These are phyloP conservation scores for Lepidurus packardi DNA, from an alignment of 1,140 invertebrate genomes.

Conservation along the genomic window DNA sequence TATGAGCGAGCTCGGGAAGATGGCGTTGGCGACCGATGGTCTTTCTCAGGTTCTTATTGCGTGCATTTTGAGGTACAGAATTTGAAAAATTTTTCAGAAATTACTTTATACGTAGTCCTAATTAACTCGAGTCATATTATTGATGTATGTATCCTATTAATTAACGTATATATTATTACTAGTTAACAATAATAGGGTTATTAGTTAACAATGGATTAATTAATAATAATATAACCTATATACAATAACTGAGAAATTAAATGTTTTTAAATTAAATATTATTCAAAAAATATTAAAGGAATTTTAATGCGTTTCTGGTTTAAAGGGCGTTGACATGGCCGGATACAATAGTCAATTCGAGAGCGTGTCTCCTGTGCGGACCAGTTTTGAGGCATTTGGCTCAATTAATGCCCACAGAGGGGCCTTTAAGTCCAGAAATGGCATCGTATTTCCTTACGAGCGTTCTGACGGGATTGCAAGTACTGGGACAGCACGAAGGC, in stretches of 20 bases:
- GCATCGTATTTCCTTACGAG: conserved; percentile 63
- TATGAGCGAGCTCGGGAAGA: conserved; percentile 65
- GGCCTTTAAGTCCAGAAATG: conserved; percentile 57
- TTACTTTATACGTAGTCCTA: no score
- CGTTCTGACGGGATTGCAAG: conserved; percentile 64
- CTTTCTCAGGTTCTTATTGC: conserved; percentile 59
- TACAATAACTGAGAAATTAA: no score
- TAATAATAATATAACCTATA: no score
- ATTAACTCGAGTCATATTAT: no score
- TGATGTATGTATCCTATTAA: no score
- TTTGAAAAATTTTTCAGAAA: conserved; percentile 35
- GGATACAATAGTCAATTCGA: conserved; percentile 70
- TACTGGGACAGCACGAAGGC: conserved; percentile 77
- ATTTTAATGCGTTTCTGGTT: conserved; percentile 42
- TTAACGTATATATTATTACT: no score
- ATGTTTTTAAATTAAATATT: no score
- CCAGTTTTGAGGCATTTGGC: conserved; percentile 53
- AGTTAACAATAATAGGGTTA: no score
- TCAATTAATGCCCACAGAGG: conserved; percentile 53
- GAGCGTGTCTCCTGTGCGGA: conserved; percentile 63
- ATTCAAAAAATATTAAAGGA: conserved; percentile 26
- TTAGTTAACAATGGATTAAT: no score
- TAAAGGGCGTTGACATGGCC: conserved; percentile 72
- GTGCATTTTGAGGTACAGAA: conserved; percentile 53
- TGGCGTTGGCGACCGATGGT: conserved; percentile 57